Percentiles rank a stretch among this genome's conserved stretches.
Conservation (phyloP, 1,140 invertebrate species). For the Zophobas morio region DNA sequence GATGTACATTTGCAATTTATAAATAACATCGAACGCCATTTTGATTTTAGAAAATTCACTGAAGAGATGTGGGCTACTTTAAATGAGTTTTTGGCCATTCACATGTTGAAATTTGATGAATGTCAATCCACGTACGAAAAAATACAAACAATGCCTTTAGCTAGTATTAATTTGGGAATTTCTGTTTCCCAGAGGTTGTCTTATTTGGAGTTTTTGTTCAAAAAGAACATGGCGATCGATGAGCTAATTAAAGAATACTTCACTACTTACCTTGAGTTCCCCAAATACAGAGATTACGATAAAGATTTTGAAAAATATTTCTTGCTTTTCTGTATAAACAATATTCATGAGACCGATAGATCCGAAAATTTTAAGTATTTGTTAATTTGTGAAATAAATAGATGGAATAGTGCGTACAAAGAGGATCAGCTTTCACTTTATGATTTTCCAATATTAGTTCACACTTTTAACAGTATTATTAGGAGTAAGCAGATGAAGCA, state of each 20-base stretch:
- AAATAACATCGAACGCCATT: not conserved
- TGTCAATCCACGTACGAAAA: not conserved
- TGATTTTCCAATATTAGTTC: slow-evolving; percentile 1
- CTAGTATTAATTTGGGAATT: not conserved
- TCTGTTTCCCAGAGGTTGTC: not conserved
- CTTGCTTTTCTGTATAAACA: not conserved
- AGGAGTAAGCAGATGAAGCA: too few relatives aligned
- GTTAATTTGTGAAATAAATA: too few relatives aligned
- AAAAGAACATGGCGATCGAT: too few relatives aligned
- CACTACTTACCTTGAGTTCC: not conserved
- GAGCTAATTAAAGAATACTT: not conserved
- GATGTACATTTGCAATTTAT: slow-evolving; percentile 12
- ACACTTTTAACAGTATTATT: not conserved
- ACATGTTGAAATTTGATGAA: slow-evolving; percentile 5
- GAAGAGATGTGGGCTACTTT: slow-evolving; percentile 12
- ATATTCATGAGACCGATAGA: not conserved
- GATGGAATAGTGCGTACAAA: not conserved
- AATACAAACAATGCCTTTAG: slow-evolving; percentile 8
- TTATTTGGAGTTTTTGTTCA: too few relatives aligned
- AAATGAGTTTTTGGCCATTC: not conserved
- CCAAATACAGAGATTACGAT: not conserved
- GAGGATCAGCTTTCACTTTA: slow-evolving; percentile 1
- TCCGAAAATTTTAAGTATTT: not conserved
- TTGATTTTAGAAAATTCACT: slow-evolving; percentile 13
- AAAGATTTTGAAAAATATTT: slow-evolving; percentile 4